Evolutionary conservation across 2,797 vertebrate species (phyloP).

Genomic region (Phrynocephalus vlangalii): DNA sequence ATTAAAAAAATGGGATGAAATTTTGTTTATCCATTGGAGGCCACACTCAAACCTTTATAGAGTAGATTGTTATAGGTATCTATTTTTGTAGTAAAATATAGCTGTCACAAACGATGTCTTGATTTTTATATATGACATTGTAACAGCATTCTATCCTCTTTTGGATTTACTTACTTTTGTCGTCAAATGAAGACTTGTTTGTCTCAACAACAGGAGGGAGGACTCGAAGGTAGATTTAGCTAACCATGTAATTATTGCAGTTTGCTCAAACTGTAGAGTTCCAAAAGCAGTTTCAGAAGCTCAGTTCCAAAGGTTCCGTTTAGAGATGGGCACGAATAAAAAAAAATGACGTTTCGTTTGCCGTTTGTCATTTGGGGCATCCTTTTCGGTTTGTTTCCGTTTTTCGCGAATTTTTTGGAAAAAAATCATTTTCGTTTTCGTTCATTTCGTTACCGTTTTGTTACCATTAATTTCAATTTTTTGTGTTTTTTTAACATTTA

Average conservation of each 20-base stretch:
- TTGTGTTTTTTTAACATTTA: too few relatives aligned
- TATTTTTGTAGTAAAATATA: constrained; percentile 57
- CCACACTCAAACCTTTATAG: constrained; percentile 38
- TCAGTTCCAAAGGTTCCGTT: not conserved
- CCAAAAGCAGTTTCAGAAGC: not conserved
- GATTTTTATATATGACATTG: constrained; percentile 45
- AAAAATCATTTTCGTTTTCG: too few relatives aligned
- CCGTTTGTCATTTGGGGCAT: too few relatives aligned
- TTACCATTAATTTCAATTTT: too few relatives aligned
- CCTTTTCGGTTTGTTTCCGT: too few relatives aligned
- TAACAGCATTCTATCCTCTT: constrained; percentile 29
- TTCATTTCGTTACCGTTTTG: too few relatives aligned
- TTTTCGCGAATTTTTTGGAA: too few relatives aligned
- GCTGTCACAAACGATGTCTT: constrained; percentile 39
- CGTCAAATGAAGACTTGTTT: constrained; percentile 28
- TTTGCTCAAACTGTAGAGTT: not conserved
- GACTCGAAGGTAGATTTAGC: not conserved
- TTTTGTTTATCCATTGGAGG: constrained; percentile 7
- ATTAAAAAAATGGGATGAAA: constrained; percentile 44
- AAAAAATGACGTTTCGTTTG: too few relatives aligned
- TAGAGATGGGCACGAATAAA: too few relatives aligned
- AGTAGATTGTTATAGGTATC: constrained; percentile 35
- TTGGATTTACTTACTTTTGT: not conserved
- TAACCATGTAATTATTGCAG: not conserved
- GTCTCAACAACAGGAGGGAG: not conserved